A percentile compares a stretch with the other conserved stretches of the same genome.
phyloP scores from a whole-genome alignment of 2,113 vertebrate species.

The Diphyllodes magnificus region DNA sequence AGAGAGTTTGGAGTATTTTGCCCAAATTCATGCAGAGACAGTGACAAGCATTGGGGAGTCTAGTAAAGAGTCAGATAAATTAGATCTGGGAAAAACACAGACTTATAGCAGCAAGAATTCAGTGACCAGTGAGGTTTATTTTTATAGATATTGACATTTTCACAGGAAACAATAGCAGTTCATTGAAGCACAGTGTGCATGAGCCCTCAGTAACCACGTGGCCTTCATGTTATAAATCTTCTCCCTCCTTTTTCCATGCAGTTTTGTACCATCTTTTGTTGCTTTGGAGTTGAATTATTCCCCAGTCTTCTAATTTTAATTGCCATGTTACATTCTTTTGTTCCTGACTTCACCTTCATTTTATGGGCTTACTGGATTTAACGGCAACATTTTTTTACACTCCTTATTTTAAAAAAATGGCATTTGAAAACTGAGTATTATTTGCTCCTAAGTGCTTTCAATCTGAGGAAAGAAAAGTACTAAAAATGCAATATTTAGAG shows the following conservation, averaged over 20 bases:
- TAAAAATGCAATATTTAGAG: constrained; percentile 4
- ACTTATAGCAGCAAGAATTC: not conserved
- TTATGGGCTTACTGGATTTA: not conserved
- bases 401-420: not conserved
- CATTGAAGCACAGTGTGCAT: not conserved
- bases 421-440: not conserved
- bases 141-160: not conserved
- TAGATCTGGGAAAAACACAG: not conserved
- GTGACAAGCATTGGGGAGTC: not conserved
- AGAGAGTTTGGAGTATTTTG: not conserved
- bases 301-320: not conserved
- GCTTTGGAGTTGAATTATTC: not conserved
- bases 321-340: not conserved
- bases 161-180: not conserved
- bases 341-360: not conserved
- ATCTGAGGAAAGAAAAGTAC: not conserved
- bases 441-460: not conserved
- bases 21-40: not conserved
- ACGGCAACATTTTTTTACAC: not conserved
- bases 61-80: not conserved
- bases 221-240: not conserved
- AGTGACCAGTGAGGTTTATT: not conserved
- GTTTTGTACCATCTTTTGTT: not conserved
- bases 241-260: not conserved
- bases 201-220: not conserved